Conservation (phyloP, 1,140 invertebrate species). For the Drosophila punjabiensis region DNA sequence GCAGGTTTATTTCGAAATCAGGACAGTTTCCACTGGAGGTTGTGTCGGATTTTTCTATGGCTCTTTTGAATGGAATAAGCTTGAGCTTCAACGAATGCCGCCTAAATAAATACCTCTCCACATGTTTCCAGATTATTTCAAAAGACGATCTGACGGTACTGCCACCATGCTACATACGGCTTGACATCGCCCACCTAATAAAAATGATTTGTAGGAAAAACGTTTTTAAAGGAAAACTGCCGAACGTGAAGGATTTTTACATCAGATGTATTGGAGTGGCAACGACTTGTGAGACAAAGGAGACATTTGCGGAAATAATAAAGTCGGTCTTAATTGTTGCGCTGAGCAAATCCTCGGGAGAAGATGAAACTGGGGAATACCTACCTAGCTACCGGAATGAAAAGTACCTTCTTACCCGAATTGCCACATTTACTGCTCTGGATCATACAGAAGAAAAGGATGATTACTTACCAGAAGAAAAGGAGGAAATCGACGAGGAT, state of each 20-base stretch:
- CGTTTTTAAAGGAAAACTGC: constrained; percentile 1
- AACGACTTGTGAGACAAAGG: neutral
- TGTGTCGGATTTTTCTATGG: constrained; percentile 4
- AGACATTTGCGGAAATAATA: neutral
- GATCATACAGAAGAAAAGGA: too few species aligned
- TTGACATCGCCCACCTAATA: constrained; percentile 3
- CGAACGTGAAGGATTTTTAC: neutral
- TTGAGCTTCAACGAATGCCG: constrained; percentile 7
- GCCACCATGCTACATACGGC: constrained; percentile 5
- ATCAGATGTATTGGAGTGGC: constrained; percentile 1
- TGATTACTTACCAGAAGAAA: neutral
- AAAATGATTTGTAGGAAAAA: constrained; percentile 5
- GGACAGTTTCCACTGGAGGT: constrained; percentile 8
- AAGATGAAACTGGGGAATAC: neutral
- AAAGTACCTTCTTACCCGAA: neutral
- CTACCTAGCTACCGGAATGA: neutral
- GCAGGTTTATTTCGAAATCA: neutral
- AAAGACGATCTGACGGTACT: neutral
- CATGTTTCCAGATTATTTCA: neutral
- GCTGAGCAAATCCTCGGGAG: constrained; percentile 4
- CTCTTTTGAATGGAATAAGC: neutral
- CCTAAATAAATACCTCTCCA: neutral
- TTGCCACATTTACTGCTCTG: neutral
- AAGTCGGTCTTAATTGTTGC: neutral
- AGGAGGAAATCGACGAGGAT: neutral